Conservation (phyloP, 2,888 invertebrate genomes). For the Blastobasis lacticolella region DNA sequence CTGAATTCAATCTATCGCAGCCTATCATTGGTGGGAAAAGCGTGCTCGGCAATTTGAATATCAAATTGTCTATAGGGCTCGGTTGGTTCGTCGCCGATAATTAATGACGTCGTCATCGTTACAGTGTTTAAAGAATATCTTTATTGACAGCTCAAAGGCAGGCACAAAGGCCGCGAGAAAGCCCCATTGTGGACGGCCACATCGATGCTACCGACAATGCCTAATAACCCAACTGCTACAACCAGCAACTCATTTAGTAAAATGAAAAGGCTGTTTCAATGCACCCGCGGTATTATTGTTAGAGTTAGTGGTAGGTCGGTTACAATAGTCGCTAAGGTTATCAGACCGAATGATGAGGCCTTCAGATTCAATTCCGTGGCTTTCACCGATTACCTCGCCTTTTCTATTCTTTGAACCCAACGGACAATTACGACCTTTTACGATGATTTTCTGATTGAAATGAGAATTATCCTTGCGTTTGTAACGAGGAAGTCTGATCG, state of each 20-base stretch:
- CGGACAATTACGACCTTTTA: slow-evolving; percentile 33
- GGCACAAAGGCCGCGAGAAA: slow-evolving; percentile 49
- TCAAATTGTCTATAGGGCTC: slow-evolving; percentile 10
- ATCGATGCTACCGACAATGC: slow-evolving; percentile 48
- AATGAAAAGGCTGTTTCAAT: slow-evolving; percentile 61
- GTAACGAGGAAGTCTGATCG: slow-evolving; percentile 23
- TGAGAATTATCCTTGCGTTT: slow-evolving; percentile 26
- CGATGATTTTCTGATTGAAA: slow-evolving; percentile 29
- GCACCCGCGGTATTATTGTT: slow-evolving; percentile 52
- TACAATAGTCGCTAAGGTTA: slow-evolving; percentile 62
- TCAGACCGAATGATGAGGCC: slow-evolving; percentile 68
- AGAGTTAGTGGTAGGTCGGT: slow-evolving; percentile 38
- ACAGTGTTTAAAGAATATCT: slow-evolving; percentile 41
- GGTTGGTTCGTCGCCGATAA: slow-evolving; percentile 34
- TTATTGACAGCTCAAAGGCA: slow-evolving; percentile 58
- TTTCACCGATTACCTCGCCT: slow-evolving; percentile 63
- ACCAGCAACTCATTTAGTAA: slow-evolving; percentile 62
- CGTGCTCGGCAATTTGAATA: slow-evolving; percentile 13
- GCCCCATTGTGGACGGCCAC: slow-evolving; percentile 46
- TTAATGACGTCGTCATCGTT: slow-evolving; percentile 46
- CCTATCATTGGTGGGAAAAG: too few relatives aligned
- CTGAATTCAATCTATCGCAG: too few relatives aligned
- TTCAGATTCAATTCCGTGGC: slow-evolving; percentile 52
- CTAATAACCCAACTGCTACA: slow-evolving; percentile 51
- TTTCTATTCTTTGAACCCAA: slow-evolving; percentile 43